Evolutionary conservation across 2,888 invertebrate species (phyloP).

Genomic region (Drosophila helvetica): DNA sequence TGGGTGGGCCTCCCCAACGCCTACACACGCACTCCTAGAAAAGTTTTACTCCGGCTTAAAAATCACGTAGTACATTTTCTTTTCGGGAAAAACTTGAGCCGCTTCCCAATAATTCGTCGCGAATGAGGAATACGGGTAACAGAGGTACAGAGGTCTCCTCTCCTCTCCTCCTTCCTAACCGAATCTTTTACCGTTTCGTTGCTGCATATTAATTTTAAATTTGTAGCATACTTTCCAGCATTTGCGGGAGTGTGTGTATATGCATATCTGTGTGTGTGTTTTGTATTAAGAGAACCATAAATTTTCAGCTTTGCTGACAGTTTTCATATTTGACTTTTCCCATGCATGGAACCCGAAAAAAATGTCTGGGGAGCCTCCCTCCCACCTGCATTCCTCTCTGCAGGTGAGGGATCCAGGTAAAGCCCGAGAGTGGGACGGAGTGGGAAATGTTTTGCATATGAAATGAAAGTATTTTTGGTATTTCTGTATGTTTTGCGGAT

Average conservation of each 20-base stretch:
- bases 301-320: constrained; percentile 71
- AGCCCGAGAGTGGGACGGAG: neutral
- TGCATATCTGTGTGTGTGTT: constrained; percentile 30
- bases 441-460: constrained; percentile 32
- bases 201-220: constrained; percentile 75
- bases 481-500: constrained; percentile 8
- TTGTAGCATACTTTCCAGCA: constrained; percentile 72
- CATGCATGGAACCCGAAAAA: constrained; percentile 61
- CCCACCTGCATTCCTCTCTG: constrained; percentile 26
- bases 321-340: constrained; percentile 78
- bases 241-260: constrained; percentile 12
- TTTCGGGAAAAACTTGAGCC: constrained; percentile 62
- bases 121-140: constrained; percentile 52
- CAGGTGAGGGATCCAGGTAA: constrained; percentile 19
- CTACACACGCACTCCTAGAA: constrained; percentile 6
- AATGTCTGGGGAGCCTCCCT: constrained; percentile 4
- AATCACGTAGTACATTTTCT: constrained; percentile 72
- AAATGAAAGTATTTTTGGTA: constrained; percentile 43
- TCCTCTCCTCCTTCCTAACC: neutral
- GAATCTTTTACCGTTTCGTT: constrained; percentile 15
- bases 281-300: constrained; percentile 75
- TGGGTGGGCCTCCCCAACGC: constrained; percentile 29
- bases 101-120: constrained; percentile 68
- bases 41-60: constrained; percentile 38
- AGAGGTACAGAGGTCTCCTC: constrained; percentile 16